phyloP scores from a whole-genome alignment of 2,888 invertebrate genomes.

The Amblyjoppa fuscipennis region DNA sequence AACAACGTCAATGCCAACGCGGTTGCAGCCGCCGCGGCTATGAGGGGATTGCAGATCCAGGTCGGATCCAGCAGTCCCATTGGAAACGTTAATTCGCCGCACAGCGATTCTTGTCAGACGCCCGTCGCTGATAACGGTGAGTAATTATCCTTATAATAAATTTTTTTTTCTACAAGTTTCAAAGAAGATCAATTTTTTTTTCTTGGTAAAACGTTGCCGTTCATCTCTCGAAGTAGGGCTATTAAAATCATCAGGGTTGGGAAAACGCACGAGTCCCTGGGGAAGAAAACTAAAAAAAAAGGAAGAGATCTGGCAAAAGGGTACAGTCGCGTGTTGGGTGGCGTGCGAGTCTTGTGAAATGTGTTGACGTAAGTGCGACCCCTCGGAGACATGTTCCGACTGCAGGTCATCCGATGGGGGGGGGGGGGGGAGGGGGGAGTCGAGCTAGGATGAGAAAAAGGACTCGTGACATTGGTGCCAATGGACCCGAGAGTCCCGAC shows the following conservation, averaged over 20 bases:
- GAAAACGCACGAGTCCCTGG: background rate
- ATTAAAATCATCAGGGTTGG: conserved; percentile 11
- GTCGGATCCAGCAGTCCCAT: conserved; percentile 76
- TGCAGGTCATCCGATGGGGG: conserved; percentile 62
- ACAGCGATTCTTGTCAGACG: conserved; percentile 79
- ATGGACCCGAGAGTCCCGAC: conserved; percentile 57
- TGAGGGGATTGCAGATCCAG: conserved; percentile 77
- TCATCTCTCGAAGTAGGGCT: background rate
- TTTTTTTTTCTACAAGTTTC: background rate
- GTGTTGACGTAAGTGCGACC: conserved; percentile 72
- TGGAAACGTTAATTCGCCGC: conserved; percentile 77
- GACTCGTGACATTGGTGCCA: conserved; percentile 30
- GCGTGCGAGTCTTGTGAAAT: conserved; percentile 69
- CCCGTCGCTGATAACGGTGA: conserved; percentile 81
- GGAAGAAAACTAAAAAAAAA: conserved; percentile 53
- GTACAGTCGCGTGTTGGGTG: conserved; percentile 70
- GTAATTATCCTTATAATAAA: conserved; percentile 49
- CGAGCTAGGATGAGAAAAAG: conserved; percentile 39
- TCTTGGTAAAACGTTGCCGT: background rate
- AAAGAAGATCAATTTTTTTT: background rate
- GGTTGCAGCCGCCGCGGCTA: conserved; percentile 72
- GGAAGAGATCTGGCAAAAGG: conserved; percentile 63
- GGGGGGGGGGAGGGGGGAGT: conserved; percentile 24
- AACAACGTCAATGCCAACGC: conserved; percentile 74
- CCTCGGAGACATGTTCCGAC: conserved; percentile 25